These are phyloP conservation scores for Anisognathus igniventris DNA, from an alignment of 2,797 vertebrate species.

Conservation along the genomic window DNA sequence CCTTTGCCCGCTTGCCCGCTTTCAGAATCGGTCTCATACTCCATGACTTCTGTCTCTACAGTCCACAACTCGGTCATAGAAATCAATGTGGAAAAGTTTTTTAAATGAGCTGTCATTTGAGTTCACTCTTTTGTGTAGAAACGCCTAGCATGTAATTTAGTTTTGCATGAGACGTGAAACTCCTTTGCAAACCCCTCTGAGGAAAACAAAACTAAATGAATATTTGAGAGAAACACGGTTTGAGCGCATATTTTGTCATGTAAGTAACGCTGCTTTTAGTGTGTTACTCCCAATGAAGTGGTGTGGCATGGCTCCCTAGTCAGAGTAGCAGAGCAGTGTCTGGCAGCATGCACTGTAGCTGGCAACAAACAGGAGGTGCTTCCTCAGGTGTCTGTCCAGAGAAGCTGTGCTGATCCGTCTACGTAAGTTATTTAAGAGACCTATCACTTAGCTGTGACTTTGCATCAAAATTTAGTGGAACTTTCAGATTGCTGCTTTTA, in stretches of 20 bases:
- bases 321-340: slow-evolving; percentile 17
- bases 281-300: background rate
- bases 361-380: background rate
- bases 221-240: background rate
- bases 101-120: slow-evolving; percentile 31
- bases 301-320: slow-evolving; percentile 2
- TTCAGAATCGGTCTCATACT: slow-evolving; percentile 84
- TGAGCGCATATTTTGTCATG: slow-evolving; percentile 10
- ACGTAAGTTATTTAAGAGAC: background rate
- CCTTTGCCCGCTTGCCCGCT: slow-evolving; percentile 82
- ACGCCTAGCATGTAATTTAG: slow-evolving; percentile 61
- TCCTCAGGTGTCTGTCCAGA: background rate
- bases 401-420: slow-evolving; percentile 21
- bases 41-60: slow-evolving; percentile 83
- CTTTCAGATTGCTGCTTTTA: slow-evolving; percentile 15
- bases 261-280: slow-evolving; percentile 37
- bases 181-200: slow-evolving; percentile 23
- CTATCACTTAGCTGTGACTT: background rate
- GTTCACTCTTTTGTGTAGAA: slow-evolving; percentile 50
- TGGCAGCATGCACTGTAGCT: background rate
- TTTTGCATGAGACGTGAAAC: slow-evolving; percentile 64
- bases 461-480: background rate
- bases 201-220: background rate
- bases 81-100: slow-evolving; percentile 57
- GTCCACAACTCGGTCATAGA: slow-evolving; percentile 73